Conservation (phyloP, 2,113 vertebrate genomes). For the Merops nubicus region DNA sequence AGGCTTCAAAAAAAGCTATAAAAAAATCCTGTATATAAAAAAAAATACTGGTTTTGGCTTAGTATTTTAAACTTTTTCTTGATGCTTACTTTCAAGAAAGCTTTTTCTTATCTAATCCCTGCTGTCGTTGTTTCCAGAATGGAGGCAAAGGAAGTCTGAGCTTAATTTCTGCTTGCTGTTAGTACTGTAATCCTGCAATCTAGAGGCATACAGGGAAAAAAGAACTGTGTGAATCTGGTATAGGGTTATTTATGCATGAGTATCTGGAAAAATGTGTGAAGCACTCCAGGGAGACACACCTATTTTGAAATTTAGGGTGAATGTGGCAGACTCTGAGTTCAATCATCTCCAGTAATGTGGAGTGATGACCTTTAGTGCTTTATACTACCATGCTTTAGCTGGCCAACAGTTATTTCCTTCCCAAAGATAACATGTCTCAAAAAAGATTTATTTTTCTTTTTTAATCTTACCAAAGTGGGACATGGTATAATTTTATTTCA, state of each 20-base stretch:
- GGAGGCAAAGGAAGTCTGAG: neutral
- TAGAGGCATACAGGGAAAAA: neutral
- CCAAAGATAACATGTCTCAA: neutral
- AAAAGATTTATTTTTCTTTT: neutral
- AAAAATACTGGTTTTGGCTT: neutral
- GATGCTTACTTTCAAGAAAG: neutral
- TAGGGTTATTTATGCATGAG: neutral
- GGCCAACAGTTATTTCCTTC: neutral
- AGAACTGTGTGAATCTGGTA: neutral
- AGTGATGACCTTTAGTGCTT: neutral
- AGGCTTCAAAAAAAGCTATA: neutral
- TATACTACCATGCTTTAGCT: neutral
- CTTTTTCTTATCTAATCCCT: neutral
- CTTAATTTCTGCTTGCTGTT: neutral
- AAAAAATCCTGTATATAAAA: neutral
- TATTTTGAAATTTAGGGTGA: neutral
- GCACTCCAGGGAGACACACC: neutral
- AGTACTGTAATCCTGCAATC: neutral
- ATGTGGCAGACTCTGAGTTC: neutral
- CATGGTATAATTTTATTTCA: constrained; percentile 46
- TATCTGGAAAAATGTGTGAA: neutral
- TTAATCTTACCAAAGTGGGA: neutral
- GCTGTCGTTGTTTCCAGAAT: neutral
- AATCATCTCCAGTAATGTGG: neutral
- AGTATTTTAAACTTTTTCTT: neutral